phyloP scores from a whole-genome alignment of 2,888 invertebrate species.

The Drosophila stalkeri region DNA sequence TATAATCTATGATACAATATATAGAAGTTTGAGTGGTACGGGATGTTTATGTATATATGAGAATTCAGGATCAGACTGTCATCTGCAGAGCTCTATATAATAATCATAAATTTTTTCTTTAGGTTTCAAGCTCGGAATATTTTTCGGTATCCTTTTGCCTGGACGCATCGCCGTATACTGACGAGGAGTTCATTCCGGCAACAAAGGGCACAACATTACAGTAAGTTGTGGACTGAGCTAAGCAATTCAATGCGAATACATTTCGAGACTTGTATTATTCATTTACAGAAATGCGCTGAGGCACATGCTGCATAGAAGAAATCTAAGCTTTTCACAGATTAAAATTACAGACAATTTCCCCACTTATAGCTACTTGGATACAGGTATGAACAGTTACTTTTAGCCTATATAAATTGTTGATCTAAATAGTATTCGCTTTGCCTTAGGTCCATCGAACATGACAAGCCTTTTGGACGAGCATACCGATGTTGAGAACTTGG shows the following conservation, averaged over 20 bases:
- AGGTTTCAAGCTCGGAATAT: constrained; percentile 91
- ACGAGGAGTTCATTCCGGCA: constrained; percentile 89
- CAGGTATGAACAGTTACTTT: constrained; percentile 65
- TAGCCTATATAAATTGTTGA: too few relatives aligned
- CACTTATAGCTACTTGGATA: constrained; percentile 80
- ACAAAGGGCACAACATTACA: constrained; percentile 88
- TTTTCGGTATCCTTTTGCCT: constrained; percentile 89
- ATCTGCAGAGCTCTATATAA: background rate
- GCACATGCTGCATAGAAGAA: constrained; percentile 88
- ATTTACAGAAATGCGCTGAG: constrained; percentile 88
- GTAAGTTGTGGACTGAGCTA: constrained; percentile 86
- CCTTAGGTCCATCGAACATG: constrained; percentile 78
- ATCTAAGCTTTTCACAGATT: constrained; percentile 85
- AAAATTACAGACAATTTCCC: constrained; percentile 84
- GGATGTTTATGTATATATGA: background rate
- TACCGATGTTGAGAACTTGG: constrained; percentile 84
- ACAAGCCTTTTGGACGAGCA: constrained; percentile 83
- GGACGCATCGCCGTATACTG: constrained; percentile 86
- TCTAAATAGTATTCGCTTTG: background rate
- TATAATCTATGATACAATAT: background rate
- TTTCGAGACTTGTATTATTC: background rate
- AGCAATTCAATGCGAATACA: background rate
- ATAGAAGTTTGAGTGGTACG: background rate
- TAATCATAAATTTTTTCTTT: constrained; percentile 36
- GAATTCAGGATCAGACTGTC: too few relatives aligned